Conservation (phyloP, 2,797 vertebrate species). For the Phataginus tricuspis region DNA sequence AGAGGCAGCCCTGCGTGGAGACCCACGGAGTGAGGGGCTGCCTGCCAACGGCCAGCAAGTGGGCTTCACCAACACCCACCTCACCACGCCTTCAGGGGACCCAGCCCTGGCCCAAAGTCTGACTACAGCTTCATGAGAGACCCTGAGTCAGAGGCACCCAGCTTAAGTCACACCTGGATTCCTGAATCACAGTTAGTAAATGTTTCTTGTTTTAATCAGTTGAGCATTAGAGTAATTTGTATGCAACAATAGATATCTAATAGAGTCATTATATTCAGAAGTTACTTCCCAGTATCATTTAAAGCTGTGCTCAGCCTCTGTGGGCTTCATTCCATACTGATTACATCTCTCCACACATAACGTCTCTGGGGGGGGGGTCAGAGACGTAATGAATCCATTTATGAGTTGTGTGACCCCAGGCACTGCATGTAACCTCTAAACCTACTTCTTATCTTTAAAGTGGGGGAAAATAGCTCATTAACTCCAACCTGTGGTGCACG, state of each 20-base stretch:
- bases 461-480: neutral
- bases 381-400: neutral
- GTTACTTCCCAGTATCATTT: neutral
- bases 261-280: neutral
- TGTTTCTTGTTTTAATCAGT: neutral
- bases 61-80: neutral
- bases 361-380: neutral
- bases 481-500: too few species aligned
- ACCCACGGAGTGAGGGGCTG: too few species aligned
- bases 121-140: neutral
- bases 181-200: neutral
- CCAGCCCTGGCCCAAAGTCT: too few species aligned
- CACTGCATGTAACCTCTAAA: neutral
- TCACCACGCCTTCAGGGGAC: neutral
- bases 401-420: neutral
- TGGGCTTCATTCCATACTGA: neutral
- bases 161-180: neutral
- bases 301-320: neutral
- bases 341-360: neutral
- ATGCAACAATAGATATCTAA: neutral
- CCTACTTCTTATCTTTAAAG: neutral
- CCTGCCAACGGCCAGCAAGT: neutral
- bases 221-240: neutral
- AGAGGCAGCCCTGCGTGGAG: neutral
- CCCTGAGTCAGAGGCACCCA: neutral